Evolutionary conservation across 2,113 vertebrate genomes (phyloP), one percentile per base, ranked within the genome.

Genomic region (Pygathrix nemaeus): DNA sequence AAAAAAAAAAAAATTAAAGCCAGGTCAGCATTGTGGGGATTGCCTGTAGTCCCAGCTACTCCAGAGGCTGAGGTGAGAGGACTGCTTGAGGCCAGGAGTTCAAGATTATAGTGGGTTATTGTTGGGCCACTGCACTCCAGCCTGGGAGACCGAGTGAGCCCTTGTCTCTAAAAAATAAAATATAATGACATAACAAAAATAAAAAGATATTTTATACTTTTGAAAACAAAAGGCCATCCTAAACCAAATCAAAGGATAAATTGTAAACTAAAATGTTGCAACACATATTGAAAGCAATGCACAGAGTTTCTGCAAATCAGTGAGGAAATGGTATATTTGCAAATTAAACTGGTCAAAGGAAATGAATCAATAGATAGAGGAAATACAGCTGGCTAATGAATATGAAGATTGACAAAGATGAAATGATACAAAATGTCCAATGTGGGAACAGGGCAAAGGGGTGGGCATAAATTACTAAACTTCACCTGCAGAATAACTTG

Each of bases 201-300:
- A 75, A 45, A 43, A 14, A 43, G 3, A 50, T 11, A 50, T 6
- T 78, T 96, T 82, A 82, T 57, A 43, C 18, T 38, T 82, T 55
- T 90, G 87, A 73, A 94, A 97, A 88, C 72, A 96, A 92, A 92
- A 88, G 57, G 23, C 30, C 30, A 78, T 18, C 59, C 83, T 25
- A 52, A 95, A 84, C 14, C 84, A 76, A 93, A 52, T 35, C 72
- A 83, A 81, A 91, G 66, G 64, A 61, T 9, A 86, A 93, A 66
- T 88, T 50, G 70, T 64, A 73, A 94, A 82, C n/a, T 45, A 86
- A 48, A 70, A 79, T 45, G 55, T 2, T n/a, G 25, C 32, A 89
- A 75, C 5, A 82, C 25, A 89, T n/a, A 70, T 23, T 38, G 79
- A 96, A 90, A 94, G 59, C 27, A 85, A 14, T 14, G 64, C 8